These are phyloP conservation scores for Eulithis prunata DNA, from an alignment of 2,888 invertebrate genomes.

Conservation along the genomic window DNA sequence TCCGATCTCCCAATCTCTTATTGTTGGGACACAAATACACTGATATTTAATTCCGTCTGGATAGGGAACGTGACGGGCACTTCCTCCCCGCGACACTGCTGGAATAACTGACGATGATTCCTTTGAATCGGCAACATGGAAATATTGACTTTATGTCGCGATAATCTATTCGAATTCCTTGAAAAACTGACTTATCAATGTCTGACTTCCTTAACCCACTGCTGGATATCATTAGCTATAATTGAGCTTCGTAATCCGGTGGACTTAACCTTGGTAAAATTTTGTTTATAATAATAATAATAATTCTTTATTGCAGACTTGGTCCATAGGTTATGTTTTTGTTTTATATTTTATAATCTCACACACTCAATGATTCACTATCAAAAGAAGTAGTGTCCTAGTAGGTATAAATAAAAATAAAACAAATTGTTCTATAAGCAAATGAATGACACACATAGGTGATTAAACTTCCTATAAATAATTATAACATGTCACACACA, in stretches of 20 bases:
- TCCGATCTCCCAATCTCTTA: constrained; percentile 6
- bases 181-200: not conserved
- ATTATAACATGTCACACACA: constrained; percentile 41
- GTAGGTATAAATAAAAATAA: not conserved
- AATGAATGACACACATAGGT: constrained; percentile 10
- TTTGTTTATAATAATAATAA: too few relatives aligned
- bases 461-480: constrained; percentile 37
- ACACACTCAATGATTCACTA: too few relatives aligned
- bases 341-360: too few relatives aligned
- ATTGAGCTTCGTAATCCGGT: too few relatives aligned
- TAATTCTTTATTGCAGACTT: too few relatives aligned
- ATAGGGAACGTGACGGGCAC: constrained; percentile 70
- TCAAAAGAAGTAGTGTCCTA: too few relatives aligned
- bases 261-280: too few relatives aligned
- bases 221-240: not conserved
- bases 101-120: constrained; percentile 67
- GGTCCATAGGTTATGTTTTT: too few relatives aligned
- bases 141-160: constrained; percentile 10
- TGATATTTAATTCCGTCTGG: constrained; percentile 79
- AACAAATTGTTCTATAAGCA: not conserved
- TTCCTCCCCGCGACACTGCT: constrained; percentile 71
- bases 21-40: constrained; percentile 62
- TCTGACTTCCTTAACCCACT: too few relatives aligned
- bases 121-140: constrained; percentile 40
- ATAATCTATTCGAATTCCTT: constrained; percentile 5